These are phyloP conservation scores for Drosophila leontia DNA, from an alignment of 1,140 invertebrate species.

Conservation along the genomic window DNA sequence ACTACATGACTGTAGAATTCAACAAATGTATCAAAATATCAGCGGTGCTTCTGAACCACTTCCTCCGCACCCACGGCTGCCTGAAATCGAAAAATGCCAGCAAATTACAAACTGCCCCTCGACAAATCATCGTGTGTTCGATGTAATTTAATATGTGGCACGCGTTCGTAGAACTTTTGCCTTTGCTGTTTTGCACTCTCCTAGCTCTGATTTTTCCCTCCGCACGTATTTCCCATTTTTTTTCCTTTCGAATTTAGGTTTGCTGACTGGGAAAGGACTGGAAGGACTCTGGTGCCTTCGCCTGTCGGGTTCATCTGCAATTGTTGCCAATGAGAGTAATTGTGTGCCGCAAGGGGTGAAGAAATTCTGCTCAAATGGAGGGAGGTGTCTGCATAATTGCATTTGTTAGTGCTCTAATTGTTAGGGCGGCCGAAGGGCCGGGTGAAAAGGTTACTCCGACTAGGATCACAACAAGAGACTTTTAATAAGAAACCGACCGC, in stretches of 20 bases:
- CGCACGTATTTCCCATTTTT: slow-evolving; percentile 20
- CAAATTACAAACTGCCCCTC: slow-evolving; percentile 75
- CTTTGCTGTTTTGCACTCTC: slow-evolving; percentile 25
- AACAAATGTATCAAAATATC: slow-evolving; percentile 77
- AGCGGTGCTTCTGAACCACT: slow-evolving; percentile 27
- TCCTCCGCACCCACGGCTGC: slow-evolving; percentile 15
- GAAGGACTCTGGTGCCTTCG: slow-evolving; percentile 52
- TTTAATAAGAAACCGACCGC: slow-evolving; percentile 68
- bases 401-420: slow-evolving; percentile 82
- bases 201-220: slow-evolving; percentile 5
- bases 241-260: slow-evolving; percentile 32
- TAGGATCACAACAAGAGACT: slow-evolving; percentile 77
- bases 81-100: slow-evolving; percentile 76
- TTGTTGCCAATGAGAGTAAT: slow-evolving; percentile 82
- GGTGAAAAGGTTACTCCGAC: slow-evolving; percentile 72
- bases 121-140: slow-evolving; percentile 68
- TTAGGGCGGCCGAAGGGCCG: slow-evolving; percentile 49
- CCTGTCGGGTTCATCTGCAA: slow-evolving; percentile 48
- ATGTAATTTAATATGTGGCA: slow-evolving; percentile 83
- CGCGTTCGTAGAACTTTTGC: slow-evolving; percentile 69
- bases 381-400: slow-evolving; percentile 67
- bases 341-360: slow-evolving; percentile 53
- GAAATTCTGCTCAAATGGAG: slow-evolving; percentile 12
- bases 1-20: slow-evolving; percentile 40
- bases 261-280: slow-evolving; percentile 50